phyloP scores from a whole-genome alignment of 2,113 vertebrate genomes.

The Oreochromis niloticus region DNA sequence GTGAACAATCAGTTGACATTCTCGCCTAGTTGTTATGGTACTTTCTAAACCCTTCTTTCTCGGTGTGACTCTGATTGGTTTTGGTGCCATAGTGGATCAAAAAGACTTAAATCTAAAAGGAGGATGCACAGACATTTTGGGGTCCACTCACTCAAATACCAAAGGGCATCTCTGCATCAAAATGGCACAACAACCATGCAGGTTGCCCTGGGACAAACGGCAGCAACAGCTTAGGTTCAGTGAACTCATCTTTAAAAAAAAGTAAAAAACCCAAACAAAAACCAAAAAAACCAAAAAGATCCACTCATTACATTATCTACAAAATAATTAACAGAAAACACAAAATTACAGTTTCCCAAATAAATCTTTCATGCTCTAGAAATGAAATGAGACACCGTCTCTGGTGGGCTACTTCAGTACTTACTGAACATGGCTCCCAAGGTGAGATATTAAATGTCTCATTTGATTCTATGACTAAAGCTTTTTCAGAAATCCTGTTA shows the following conservation, averaged over 20 bases:
- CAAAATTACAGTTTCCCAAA: not conserved
- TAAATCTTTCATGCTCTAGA: not conserved
- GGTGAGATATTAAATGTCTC: slow-evolving; percentile 12
- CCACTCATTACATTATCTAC: not conserved
- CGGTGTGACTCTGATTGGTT: not conserved
- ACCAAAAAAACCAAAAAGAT: not conserved
- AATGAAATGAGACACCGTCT: not conserved
- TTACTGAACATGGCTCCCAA: slow-evolving; percentile 1
- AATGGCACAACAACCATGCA: not conserved
- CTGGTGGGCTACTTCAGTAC: not conserved
- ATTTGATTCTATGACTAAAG: slow-evolving; percentile 9
- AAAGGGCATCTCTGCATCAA: not conserved
- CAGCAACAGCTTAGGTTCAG: not conserved
- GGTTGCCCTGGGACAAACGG: not conserved
- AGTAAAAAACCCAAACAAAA: not conserved
- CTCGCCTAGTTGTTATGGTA: not conserved
- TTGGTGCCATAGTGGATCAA: not conserved
- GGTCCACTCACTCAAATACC: not conserved
- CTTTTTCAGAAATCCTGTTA: slow-evolving; percentile 38
- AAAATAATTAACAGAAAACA: not conserved
- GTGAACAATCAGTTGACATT: not conserved
- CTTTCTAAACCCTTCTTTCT: not conserved
- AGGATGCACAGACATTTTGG: not conserved
- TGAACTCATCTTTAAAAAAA: not conserved
- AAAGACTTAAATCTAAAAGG: not conserved